Conservation (phyloP, 2,113 vertebrate genomes). For the Penelope pileata region DNA sequence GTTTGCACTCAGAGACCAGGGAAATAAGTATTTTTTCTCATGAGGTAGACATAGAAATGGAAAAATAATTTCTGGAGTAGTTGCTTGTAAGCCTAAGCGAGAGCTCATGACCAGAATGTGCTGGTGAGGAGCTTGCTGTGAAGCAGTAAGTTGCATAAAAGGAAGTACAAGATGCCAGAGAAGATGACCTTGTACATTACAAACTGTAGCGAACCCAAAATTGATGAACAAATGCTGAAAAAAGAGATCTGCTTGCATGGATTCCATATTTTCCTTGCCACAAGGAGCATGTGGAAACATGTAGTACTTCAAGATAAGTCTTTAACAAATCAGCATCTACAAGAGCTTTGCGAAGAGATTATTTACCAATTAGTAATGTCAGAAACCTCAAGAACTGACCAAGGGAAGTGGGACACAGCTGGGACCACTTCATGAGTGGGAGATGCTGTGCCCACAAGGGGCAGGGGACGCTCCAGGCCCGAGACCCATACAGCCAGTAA, state of each 20-base stretch:
- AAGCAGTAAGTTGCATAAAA: background rate
- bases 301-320: background rate
- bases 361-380: background rate
- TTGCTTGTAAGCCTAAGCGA: background rate
- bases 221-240: background rate
- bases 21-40: background rate
- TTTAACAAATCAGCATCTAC: background rate
- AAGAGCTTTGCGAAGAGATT: background rate
- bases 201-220: background rate
- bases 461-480: background rate
- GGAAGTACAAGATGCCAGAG: background rate
- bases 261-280: background rate
- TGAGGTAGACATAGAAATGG: background rate
- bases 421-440: fast-evolving
- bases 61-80: background rate
- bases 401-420: background rate
- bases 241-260: background rate
- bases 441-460: fast-evolving
- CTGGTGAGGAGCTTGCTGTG: background rate
- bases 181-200: background rate
- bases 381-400: background rate
- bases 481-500: background rate
- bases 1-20: background rate
- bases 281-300: background rate
- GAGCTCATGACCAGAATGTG: background rate